Evolutionary conservation across 2,888 invertebrate species (phyloP).

Genomic region (Blomia tropicalis): DNA sequence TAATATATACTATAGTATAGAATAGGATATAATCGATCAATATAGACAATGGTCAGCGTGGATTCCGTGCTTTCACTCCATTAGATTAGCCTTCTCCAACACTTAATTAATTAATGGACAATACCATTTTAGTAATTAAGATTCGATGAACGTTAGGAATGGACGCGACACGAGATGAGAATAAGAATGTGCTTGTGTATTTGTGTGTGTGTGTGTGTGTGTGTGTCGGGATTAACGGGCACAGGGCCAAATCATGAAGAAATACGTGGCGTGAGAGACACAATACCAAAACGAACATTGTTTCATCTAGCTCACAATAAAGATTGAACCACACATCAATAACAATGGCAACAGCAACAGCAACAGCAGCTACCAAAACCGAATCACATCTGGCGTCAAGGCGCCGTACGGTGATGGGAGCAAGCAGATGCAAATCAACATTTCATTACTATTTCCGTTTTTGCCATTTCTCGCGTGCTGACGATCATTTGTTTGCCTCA

Average conservation of each 20-base stretch:
- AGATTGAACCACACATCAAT: neutral
- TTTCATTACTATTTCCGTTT: slow-evolving; percentile 8
- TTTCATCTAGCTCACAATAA: neutral
- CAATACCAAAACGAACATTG: neutral
- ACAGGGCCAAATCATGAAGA: neutral
- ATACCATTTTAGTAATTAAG: neutral
- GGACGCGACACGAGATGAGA: too few relatives aligned
- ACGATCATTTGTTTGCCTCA: neutral
- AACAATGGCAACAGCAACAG: neutral
- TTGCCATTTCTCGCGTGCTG: neutral
- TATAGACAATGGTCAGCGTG: too few relatives aligned
- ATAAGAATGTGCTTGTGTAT: too few relatives aligned
- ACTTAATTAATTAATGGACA: slow-evolving; percentile 12
- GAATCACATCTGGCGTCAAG: too few relatives aligned
- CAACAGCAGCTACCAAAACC: neutral
- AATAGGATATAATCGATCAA: too few relatives aligned
- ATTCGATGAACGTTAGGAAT: too few relatives aligned
- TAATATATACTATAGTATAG: too few relatives aligned
- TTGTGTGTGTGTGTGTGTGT: too few relatives aligned
- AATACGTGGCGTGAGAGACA: neutral
- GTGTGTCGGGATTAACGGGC: neutral
- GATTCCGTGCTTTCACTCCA: too few relatives aligned
- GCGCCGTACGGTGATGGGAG: neutral
- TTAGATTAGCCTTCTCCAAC: neutral
- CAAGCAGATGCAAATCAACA: slow-evolving; percentile 9